Percentiles rank a stretch among this genome's conserved stretches.
These are phyloP conservation scores for Platyrinchus mystaceus DNA, from an alignment of 2,797 vertebrate species.

Conservation along the genomic window DNA sequence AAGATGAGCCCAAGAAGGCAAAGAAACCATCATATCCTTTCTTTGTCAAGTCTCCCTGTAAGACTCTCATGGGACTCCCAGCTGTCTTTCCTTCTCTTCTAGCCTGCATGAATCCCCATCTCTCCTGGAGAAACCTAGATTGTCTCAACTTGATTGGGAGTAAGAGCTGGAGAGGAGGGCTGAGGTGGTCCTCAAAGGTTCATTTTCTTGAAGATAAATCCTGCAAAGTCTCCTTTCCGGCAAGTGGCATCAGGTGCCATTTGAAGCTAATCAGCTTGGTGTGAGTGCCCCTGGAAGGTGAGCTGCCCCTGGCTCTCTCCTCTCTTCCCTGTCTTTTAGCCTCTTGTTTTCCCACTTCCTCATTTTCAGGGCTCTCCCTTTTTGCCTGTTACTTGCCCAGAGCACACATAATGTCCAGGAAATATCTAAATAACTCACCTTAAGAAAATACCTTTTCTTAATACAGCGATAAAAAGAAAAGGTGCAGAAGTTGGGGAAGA, in stretches of 20 bases:
- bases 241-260: not conserved
- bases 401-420: not conserved
- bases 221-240: not conserved
- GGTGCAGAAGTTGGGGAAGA: slow-evolving; percentile 53
- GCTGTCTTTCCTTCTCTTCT: not conserved
- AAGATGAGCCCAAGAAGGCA: not conserved
- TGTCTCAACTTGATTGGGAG: not conserved
- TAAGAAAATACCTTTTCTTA: slow-evolving; percentile 51
- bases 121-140: not conserved
- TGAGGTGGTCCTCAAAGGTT: not conserved
- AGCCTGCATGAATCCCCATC: not conserved
- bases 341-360: not conserved
- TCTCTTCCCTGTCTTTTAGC: not conserved
- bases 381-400: not conserved
- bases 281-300: not conserved
- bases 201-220: not conserved
- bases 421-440: slow-evolving; percentile 39
- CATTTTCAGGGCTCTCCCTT: not conserved
- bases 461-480: slow-evolving; percentile 63
- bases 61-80: not conserved
- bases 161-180: not conserved
- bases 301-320: not conserved
- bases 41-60: not conserved
- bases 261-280: not conserved
- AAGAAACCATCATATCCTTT: not conserved